These are phyloP conservation scores for Gambelia wislizenii DNA, from an alignment of 2,797 vertebrate genomes.

Conservation along the genomic window DNA sequence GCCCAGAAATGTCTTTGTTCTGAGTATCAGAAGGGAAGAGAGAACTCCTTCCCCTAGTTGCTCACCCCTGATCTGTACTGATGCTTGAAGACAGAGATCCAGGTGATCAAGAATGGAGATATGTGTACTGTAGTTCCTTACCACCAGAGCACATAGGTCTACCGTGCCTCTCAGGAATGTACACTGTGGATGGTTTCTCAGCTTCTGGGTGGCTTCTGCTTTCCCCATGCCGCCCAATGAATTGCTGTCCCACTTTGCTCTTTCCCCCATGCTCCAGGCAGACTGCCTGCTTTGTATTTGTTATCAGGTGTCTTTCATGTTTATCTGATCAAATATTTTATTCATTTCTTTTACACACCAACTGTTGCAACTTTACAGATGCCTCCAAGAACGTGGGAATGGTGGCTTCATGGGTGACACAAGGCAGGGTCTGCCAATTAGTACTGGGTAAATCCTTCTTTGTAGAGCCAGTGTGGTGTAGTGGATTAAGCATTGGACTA, in stretches of 20 bases:
- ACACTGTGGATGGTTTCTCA: not conserved
- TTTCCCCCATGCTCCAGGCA: not conserved
- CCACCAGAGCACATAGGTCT: too few species aligned
- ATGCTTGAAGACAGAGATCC: not conserved
- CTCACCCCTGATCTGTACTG: not conserved
- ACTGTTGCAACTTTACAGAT: too few species aligned
- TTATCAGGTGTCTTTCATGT: not conserved
- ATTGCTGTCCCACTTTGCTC: not conserved
- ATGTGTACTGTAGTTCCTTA: not conserved
- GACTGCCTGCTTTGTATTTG: not conserved
- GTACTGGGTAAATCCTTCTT: too few species aligned
- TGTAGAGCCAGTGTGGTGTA: too few species aligned
- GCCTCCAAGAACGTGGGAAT: not conserved
- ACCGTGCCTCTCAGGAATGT: not conserved
- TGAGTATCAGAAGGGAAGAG: too few species aligned
- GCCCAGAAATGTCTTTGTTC: too few species aligned
- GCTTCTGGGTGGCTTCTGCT: not conserved
- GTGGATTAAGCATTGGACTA: too few species aligned
- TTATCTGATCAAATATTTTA: not conserved
- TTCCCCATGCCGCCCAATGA: not conserved
- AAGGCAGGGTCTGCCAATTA: not conserved
- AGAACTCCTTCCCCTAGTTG: not conserved
- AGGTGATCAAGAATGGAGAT: not conserved
- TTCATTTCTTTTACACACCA: not conserved
- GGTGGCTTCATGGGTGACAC: not conserved